phyloP scores from a whole-genome alignment of 2,888 invertebrate genomes.

The Aporophyla lueneburgensis region DNA sequence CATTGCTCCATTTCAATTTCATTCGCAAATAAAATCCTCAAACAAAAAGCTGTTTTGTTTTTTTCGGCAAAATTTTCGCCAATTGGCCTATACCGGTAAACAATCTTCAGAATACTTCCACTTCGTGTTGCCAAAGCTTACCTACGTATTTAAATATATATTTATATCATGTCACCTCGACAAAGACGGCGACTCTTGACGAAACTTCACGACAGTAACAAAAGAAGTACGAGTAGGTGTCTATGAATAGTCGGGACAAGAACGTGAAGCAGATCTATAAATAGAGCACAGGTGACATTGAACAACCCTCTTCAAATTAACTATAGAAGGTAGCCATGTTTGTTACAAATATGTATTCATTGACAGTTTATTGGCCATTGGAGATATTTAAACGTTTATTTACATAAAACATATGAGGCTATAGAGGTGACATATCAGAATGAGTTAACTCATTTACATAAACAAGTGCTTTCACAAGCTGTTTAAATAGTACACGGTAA shows the following conservation, averaged over 20 bases:
- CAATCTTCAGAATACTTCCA: conserved; percentile 37
- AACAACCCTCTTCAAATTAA: conserved; percentile 37
- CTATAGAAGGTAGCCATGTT: conserved; percentile 12
- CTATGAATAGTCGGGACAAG: conserved; percentile 35
- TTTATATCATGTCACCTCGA: conserved; percentile 15
- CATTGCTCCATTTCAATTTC: neutral
- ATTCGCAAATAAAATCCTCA: neutral
- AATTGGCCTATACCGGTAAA: conserved; percentile 29
- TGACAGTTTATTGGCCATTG: conserved; percentile 28
- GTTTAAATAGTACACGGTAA: conserved; percentile 10
- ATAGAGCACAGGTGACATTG: conserved; percentile 49
- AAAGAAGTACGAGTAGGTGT: conserved; percentile 36
- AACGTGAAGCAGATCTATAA: conserved; percentile 35
- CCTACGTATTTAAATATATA: conserved; percentile 28
- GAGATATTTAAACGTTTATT: neutral
- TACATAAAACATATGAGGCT: neutral
- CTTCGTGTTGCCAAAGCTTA: conserved; percentile 48
- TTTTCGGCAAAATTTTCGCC: conserved; percentile 24
- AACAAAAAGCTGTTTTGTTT: neutral
- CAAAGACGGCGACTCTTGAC: conserved; percentile 43
- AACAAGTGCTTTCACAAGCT: neutral
- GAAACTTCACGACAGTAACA: conserved; percentile 47
- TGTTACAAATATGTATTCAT: conserved; percentile 21
- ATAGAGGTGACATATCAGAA: conserved; percentile 3
- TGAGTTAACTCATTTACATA: neutral